Evolutionary conservation across 2,888 invertebrate genomes (phyloP).

Genomic region (Cheilosia soror): DNA sequence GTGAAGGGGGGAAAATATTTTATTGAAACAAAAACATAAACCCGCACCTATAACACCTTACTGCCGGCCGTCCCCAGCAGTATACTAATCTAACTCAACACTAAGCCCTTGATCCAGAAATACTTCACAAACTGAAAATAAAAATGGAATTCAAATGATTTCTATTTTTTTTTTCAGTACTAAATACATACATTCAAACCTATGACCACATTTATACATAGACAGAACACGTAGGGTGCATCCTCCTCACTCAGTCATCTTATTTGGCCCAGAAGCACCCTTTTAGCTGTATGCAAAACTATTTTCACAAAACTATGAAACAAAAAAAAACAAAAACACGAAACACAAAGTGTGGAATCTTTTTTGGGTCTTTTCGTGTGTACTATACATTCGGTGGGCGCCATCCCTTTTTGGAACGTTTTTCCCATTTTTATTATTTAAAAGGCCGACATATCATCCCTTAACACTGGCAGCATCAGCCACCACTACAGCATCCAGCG

Average conservation of each 20-base stretch:
- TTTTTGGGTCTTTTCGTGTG: constrained; percentile 14
- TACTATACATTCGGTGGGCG: no score
- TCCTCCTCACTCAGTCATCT: background rate
- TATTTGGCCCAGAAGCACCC: constrained; percentile 1
- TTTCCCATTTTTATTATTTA: constrained; percentile 61
- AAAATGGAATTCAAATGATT: constrained; percentile 72
- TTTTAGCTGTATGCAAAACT: constrained; percentile 59
- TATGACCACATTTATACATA: constrained; percentile 45
- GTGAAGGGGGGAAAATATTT: constrained; percentile 62
- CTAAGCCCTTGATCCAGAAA: constrained; percentile 68
- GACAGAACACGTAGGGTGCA: constrained; percentile 15
- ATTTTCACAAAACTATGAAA: constrained; percentile 65
- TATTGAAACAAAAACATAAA: constrained; percentile 64
- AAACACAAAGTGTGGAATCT: constrained; percentile 60
- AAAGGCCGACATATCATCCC: constrained; percentile 54
- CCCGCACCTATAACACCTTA: constrained; percentile 13
- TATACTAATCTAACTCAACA: constrained; percentile 51
- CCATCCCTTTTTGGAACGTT: constrained; percentile 26
- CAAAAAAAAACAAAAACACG: constrained; percentile 55
- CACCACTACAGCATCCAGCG: background rate
- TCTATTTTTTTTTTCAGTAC: constrained; percentile 37
- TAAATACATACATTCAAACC: constrained; percentile 6
- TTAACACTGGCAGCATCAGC: background rate
- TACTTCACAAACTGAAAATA: constrained; percentile 69
- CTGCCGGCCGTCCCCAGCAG: background rate